Base-by-base conservation (phyloP, 2,113 vertebrate genomes). In the Zosterops pallidus region DNA sequence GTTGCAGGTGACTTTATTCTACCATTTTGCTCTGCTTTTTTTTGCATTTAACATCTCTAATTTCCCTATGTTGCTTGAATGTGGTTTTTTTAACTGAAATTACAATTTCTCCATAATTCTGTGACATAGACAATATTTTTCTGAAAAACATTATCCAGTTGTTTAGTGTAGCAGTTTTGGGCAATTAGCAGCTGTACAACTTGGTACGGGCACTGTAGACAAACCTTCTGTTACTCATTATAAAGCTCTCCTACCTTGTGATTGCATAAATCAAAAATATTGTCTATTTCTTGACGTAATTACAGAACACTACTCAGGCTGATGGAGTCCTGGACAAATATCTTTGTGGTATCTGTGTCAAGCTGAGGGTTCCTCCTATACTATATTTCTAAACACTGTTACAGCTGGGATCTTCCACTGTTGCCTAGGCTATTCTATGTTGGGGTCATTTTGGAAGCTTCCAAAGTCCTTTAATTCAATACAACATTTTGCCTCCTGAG, bases 1-100 rank as follows among this genome's bases (percentile, higher is more conserved):
- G 97, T 95, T 98, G 95, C 97, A 76, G 95, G 98, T 97, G 97
- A 97, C 97, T 96, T 80, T 96, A 96, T 94, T 97, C 83, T 96
- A 83, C 94, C 50, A 26, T 95, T 97, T 97, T 97, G 97, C 95
- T 97, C 94, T 94, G 95, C 92, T 96, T 94, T 71, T 71, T 92
- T 95, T 94, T 78, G 91, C 92, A 83, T 94, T 96, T 96, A 96
- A 97, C 94, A 94, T 95, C 82, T 94, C 94, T 97, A 88, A 94
- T 96, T 97, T 95, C 88, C 77, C 25, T 92, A 2, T 50, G 35
- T 92, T 85, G 68, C 96, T 86, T 89, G 91, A 86, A 53, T 80
- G 64, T 46, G 79, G 76, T 88, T 90, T 92, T 95, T 95, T 89
- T 39, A 86, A 94, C 85, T 92, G 70, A 49, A 84, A 68, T 75